Conservation (phyloP, 2,888 invertebrate species). For the Elgonia sp. region DNA sequence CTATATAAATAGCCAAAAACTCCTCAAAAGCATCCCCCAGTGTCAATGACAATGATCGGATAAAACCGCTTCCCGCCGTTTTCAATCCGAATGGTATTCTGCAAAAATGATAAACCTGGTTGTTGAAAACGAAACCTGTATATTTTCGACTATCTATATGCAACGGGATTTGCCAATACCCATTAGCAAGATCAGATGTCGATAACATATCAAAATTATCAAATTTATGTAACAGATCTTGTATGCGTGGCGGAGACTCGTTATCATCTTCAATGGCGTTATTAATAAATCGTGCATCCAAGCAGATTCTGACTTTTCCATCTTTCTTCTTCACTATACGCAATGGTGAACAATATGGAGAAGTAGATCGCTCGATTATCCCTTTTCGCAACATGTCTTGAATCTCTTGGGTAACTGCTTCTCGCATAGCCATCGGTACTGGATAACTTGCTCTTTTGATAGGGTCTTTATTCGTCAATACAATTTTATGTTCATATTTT, state of each 20-base stretch:
- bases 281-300: constrained; percentile 82
- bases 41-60: constrained; percentile 1
- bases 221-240: constrained; percentile 67
- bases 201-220: constrained; percentile 60
- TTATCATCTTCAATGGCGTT: constrained; percentile 79
- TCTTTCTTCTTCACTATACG: constrained; percentile 71
- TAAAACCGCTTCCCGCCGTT: constrained; percentile 2
- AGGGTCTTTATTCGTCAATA: not conserved
- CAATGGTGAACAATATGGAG: constrained; percentile 79
- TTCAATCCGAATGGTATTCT: constrained; percentile 12
- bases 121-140: constrained; percentile 61
- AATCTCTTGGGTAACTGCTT: constrained; percentile 56
- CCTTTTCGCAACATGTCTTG: constrained; percentile 78
- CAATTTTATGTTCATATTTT: not conserved
- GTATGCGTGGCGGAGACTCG: constrained; percentile 77
- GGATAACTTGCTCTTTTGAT: not conserved
- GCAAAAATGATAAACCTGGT: constrained; percentile 19
- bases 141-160: constrained; percentile 42
- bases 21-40: not conserved
- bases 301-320: constrained; percentile 78
- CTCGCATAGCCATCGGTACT: not conserved
- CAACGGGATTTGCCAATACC: constrained; percentile 77
- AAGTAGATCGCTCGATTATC: constrained; percentile 72
- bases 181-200: constrained; percentile 68
- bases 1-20: constrained; percentile 39